Evolutionary conservation across 2,888 invertebrate genomes (phyloP), one percentile per base, ranked within the genome.

Genomic region (Ichneumon xanthorius): DNA sequence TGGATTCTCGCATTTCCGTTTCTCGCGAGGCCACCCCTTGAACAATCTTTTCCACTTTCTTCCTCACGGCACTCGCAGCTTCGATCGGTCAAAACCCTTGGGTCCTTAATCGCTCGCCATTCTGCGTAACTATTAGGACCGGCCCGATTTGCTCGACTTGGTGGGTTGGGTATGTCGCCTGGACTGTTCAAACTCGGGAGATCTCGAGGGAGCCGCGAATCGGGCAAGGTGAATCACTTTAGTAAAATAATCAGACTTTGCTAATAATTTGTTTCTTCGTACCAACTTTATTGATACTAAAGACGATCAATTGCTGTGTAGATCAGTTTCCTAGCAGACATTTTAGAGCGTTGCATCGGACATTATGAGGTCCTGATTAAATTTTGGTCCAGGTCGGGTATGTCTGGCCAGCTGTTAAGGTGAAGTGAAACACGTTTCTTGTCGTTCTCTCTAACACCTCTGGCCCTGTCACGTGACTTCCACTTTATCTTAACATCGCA

Each of bases 71-170:
- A 76, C 61, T 75, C 26, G 68, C 68, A 16, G 65, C 30, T 37
- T 71, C 65, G 65, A 80, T 80, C 82, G 70, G 45, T 22, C 50
- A 63, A 55, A 77, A 77, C 70, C 16, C 65, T 71, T 33, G 37
- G 63, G 58, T 72, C 71, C 55, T 71, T 82, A 77, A 77, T 82
- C 82, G 77, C 65, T 55, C 30, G 48, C 50, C 77, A 53, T 82
- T 82, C 77, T 77, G 65, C 71, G 65, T 72, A 71, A 77, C 68
- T 50, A 77, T 77, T 77, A 77, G 45, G 22, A 30, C 63, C 63
- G 61, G 16, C 63, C 53, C 33, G 16, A 37, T 61, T 14, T 50
- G 50, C 19, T 67, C 80, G 19, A 7, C 11, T 72, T 22, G 30
- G 30, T 33, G 16, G 67, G 55, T 50, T 11, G 50, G 30, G 33